phyloP scores from a whole-genome alignment of 2,888 invertebrate species.

The Drosophila picticornis region DNA sequence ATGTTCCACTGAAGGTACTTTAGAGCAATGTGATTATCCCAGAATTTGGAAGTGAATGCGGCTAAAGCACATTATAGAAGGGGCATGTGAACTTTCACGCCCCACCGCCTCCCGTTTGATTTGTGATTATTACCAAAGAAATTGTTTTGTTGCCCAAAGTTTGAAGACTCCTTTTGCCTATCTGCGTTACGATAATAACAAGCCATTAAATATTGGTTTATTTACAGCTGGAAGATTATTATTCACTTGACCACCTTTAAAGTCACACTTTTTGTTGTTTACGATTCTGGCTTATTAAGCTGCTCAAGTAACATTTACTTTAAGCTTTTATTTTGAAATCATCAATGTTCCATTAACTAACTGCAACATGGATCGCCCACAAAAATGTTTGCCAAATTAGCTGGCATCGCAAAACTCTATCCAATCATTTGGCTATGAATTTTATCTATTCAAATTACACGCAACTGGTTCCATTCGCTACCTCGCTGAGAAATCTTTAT shows the following conservation, averaged over 20 bases:
- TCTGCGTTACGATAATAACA: slow-evolving; percentile 27
- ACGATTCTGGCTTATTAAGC: too few relatives aligned
- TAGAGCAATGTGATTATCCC: slow-evolving; percentile 50
- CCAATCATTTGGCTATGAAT: slow-evolving; percentile 31
- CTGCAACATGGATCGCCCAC: slow-evolving; percentile 5
- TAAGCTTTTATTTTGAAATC: background rate
- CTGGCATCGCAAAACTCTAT: slow-evolving; percentile 20
- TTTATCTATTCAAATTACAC: slow-evolving; percentile 40
- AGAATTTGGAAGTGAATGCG: slow-evolving; percentile 1
- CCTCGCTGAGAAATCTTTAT: slow-evolving; percentile 47
- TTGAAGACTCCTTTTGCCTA: slow-evolving; percentile 27
- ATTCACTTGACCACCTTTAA: background rate
- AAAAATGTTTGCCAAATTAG: slow-evolving; percentile 18
- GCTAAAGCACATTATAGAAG: background rate
- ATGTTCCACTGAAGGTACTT: slow-evolving; percentile 43
- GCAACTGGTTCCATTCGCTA: slow-evolving; percentile 9
- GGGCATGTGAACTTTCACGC: slow-evolving; percentile 38
- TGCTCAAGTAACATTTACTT: background rate
- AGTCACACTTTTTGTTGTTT: background rate
- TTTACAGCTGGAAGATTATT: background rate
- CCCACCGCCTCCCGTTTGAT: slow-evolving; percentile 38
- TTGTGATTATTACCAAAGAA: slow-evolving; percentile 52
- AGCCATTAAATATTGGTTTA: slow-evolving; percentile 24
- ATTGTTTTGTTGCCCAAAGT: slow-evolving; percentile 32
- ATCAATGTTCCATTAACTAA: background rate